Conservation (phyloP, 2,113 vertebrate genomes). For the Chionomys nivalis region DNA sequence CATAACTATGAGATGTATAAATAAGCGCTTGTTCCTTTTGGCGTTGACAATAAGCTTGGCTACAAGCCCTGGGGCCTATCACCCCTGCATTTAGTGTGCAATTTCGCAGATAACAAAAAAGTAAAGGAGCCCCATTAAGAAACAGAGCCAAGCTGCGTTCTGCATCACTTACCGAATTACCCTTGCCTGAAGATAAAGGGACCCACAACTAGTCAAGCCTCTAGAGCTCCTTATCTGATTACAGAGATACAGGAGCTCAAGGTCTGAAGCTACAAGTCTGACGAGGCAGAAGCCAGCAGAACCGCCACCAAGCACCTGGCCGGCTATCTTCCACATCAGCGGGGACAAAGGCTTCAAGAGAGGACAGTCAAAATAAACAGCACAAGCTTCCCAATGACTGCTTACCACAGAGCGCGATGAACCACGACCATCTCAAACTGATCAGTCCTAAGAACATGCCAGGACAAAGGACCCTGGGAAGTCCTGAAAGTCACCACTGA, state of each 20-base stretch:
- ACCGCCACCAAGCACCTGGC: neutral
- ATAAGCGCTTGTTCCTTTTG: neutral
- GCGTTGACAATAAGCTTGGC: neutral
- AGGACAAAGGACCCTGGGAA: neutral
- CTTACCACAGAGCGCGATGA: neutral
- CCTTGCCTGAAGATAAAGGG: neutral
- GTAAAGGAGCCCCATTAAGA: neutral
- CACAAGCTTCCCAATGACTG: neutral
- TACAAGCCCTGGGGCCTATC: neutral
- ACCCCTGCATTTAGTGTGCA: neutral
- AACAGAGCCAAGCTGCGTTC: neutral
- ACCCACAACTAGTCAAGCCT: neutral
- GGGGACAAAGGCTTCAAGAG: neutral
- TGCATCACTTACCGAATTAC: neutral
- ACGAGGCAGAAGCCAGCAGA: neutral
- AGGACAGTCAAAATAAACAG: neutral
- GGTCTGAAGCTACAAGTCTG: neutral
- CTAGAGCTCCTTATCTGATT: neutral
- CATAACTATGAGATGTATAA: neutral
- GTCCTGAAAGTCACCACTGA: neutral
- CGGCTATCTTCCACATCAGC: neutral
- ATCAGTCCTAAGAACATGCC: neutral
- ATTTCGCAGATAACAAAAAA: neutral
- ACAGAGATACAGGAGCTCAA: neutral
- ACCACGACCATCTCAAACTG: neutral